These are phyloP conservation scores for Saturnia japonica DNA, from an alignment of 2,888 invertebrate species.

Conservation along the genomic window DNA sequence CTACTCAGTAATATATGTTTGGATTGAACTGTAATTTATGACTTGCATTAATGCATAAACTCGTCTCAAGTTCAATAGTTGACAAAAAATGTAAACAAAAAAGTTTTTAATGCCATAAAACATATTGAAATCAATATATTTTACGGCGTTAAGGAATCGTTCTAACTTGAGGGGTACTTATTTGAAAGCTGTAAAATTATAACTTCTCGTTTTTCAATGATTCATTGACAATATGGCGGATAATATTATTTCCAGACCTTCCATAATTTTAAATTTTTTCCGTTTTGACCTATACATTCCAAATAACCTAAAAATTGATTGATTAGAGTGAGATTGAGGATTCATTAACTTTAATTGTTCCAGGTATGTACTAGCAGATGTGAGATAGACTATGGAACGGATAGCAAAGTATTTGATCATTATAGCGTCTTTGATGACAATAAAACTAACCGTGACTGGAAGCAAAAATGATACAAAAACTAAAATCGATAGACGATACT, in stretches of 20 bases:
- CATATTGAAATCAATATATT: neutral
- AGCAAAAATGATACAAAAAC: constrained; percentile 67
- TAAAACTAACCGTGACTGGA: constrained; percentile 65
- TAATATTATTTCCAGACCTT: neutral
- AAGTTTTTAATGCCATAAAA: neutral
- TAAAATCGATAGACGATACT: constrained; percentile 63
- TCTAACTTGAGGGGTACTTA: too few relatives aligned
- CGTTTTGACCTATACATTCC: neutral
- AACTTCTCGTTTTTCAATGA: neutral
- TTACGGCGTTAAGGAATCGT: neutral
- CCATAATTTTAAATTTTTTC: neutral
- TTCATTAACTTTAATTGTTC: constrained; percentile 43
- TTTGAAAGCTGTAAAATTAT: constrained; percentile 6
- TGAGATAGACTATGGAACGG: constrained; percentile 55
- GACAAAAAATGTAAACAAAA: neutral
- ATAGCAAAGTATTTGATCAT: constrained; percentile 67
- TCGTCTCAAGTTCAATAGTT: neutral
- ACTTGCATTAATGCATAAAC: neutral
- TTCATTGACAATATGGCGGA: constrained; percentile 4
- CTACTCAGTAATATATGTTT: too few relatives aligned
- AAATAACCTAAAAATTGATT: constrained; percentile 4
- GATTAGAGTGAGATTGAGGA: neutral
- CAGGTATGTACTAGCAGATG: constrained; percentile 41
- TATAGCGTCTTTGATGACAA: constrained; percentile 69
- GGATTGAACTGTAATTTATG: neutral